These are phyloP conservation scores for Bhutanitis thaidina DNA, from an alignment of 2,888 invertebrate species.

Conservation along the genomic window DNA sequence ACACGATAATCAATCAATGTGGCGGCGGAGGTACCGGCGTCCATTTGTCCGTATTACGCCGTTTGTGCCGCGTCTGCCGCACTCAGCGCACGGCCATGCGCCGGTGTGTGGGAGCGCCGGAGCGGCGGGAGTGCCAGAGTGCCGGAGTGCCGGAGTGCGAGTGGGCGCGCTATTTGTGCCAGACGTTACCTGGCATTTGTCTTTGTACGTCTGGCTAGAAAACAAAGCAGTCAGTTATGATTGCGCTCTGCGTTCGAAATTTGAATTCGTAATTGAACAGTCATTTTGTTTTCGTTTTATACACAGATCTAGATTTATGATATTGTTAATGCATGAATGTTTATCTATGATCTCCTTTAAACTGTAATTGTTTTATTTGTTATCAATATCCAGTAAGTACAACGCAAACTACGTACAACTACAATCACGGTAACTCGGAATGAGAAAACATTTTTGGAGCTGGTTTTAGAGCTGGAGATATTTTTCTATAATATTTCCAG, in stretches of 20 bases:
- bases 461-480: no score
- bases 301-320: no score
- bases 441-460: no score
- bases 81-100: conserved; percentile 4
- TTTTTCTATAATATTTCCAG: no score
- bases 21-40: conserved; percentile 28
- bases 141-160: neutral
- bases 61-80: conserved; percentile 17
- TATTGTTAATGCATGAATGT: no score
- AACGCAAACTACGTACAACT: no score
- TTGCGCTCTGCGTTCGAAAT: neutral
- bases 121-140: neutral
- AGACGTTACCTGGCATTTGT: conserved; percentile 1
- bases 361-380: no score
- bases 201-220: neutral
- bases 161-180: conserved; percentile 3
- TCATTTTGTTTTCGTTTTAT: no score
- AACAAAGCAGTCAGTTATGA: neutral
- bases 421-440: no score
- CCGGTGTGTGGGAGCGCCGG: conserved; percentile 4
- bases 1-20: conserved; percentile 61
- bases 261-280: no score
- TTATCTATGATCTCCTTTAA: no score
- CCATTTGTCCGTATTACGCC: conserved; percentile 19
- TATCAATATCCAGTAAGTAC: no score